Conservation (phyloP, 2,113 vertebrate genomes). For the Eleginops maclovinus region DNA sequence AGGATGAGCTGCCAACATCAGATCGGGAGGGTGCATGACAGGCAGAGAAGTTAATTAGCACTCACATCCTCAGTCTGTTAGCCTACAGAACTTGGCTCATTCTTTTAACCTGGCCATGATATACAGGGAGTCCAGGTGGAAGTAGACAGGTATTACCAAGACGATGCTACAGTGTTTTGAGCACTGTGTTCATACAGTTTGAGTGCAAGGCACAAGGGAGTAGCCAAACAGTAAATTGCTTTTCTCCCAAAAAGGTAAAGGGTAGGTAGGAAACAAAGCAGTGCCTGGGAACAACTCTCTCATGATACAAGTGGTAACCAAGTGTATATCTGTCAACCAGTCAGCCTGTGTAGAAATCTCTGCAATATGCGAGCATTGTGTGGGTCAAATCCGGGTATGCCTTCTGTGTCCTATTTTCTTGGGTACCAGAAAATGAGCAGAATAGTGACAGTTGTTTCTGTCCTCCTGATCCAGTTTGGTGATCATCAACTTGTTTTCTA, state of each 20-base stretch:
- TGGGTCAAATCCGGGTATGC: constrained; percentile 5
- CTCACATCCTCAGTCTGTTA: background rate
- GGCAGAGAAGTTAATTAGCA: background rate
- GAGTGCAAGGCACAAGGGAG: background rate
- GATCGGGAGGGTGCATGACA: background rate
- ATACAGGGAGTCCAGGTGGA: background rate
- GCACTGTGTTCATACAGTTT: background rate
- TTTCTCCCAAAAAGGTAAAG: constrained; percentile 23
- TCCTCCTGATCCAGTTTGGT: background rate
- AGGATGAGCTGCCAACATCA: background rate
- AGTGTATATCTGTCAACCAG: constrained; percentile 26
- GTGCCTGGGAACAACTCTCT: constrained; percentile 34
- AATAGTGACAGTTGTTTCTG: background rate
- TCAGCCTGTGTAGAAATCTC: background rate
- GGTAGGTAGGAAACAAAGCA: background rate
- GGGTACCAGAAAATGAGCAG: background rate
- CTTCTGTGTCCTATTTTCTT: background rate
- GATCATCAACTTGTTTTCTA: constrained; percentile 1
- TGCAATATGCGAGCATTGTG: background rate
- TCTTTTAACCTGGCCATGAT: background rate
- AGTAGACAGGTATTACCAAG: background rate
- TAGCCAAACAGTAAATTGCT: constrained; percentile 29
- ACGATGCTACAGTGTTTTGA: constrained; percentile 5
- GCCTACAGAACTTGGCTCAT: background rate
- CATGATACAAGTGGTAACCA: background rate